A percentile compares a stretch with the other conserved stretches of the same genome.
These are phyloP conservation scores for Phrynocephalus forsythii DNA, from an alignment of 2,797 vertebrate species.

Conservation along the genomic window DNA sequence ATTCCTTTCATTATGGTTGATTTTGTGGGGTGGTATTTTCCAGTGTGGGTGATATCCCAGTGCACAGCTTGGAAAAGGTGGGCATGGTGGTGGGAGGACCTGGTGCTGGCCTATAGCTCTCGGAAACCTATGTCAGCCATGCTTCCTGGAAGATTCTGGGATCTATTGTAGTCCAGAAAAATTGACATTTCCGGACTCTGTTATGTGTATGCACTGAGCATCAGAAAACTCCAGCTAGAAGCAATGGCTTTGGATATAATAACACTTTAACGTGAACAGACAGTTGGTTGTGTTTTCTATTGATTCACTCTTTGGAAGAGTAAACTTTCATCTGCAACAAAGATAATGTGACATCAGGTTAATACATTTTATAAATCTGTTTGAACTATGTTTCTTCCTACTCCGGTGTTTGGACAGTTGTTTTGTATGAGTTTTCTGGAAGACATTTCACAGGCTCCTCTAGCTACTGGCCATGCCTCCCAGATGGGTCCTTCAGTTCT, in stretches of 20 bases:
- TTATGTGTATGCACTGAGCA: background rate
- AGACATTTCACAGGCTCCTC: too few relatives aligned
- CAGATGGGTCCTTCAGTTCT: too few relatives aligned
- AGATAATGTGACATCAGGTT: background rate
- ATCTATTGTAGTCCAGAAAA: too few relatives aligned
- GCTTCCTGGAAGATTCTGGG: too few relatives aligned
- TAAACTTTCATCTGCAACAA: slow-evolving; percentile 9
- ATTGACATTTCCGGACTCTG: too few relatives aligned
- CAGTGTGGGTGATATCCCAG: background rate
- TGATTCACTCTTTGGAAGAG: slow-evolving; percentile 9
- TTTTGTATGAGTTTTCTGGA: too few relatives aligned
- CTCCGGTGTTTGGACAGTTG: too few relatives aligned
- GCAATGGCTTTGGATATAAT: background rate
- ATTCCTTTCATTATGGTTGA: background rate
- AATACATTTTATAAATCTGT: background rate
- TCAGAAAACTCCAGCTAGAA: background rate
- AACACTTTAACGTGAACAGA: background rate
- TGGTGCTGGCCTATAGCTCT: too few relatives aligned
- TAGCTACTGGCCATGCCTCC: too few relatives aligned
- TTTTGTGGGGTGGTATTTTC: background rate
- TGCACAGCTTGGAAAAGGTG: too few relatives aligned
- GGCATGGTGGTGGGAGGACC: background rate
- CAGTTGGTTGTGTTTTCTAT: background rate
- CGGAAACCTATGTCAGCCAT: too few relatives aligned
- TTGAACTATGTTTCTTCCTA: background rate